Conservation (phyloP, 1,140 invertebrate species). For the Lepidostoma basale region DNA sequence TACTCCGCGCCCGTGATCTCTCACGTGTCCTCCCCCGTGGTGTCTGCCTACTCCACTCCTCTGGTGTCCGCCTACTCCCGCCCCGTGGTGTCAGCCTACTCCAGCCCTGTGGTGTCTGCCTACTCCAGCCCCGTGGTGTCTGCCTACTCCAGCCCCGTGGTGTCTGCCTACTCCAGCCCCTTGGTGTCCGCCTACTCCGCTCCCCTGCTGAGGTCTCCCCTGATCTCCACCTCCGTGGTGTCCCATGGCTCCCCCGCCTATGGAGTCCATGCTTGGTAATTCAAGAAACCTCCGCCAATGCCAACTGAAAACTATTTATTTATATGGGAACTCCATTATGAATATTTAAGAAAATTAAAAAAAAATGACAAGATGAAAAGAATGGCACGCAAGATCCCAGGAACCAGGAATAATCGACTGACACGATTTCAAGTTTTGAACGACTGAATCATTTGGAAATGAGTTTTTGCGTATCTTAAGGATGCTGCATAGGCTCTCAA, state of each 20-base stretch:
- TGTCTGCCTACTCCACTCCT: slow-evolving; percentile 23
- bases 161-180: slow-evolving; percentile 47
- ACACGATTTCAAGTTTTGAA: slow-evolving; percentile 41
- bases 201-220: slow-evolving; percentile 46
- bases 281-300: slow-evolving; percentile 37
- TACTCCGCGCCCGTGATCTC: slow-evolving; percentile 41
- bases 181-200: slow-evolving; percentile 40
- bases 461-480: slow-evolving; percentile 28
- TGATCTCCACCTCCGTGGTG: slow-evolving; percentile 40
- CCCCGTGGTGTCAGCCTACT: slow-evolving; percentile 39
- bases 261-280: slow-evolving; percentile 22
- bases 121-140: slow-evolving; percentile 44
- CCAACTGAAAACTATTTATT: slow-evolving; percentile 26
- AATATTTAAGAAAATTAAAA: slow-evolving; percentile 34
- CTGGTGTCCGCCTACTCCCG: slow-evolving; percentile 40
- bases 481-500: slow-evolving; percentile 40
- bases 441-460: slow-evolving; percentile 21
- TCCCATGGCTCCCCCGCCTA: slow-evolving; percentile 52
- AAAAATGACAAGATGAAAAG: slow-evolving; percentile 1
- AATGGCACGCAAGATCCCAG: neutral
- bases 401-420: slow-evolving; percentile 19
- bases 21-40: slow-evolving; percentile 25
- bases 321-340: slow-evolving; percentile 47
- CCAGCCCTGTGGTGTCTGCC: slow-evolving; percentile 43
- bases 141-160: slow-evolving; percentile 41